These are phyloP conservation scores for Whitmania pigra DNA, from an alignment of 1,140 invertebrate genomes.

Conservation along the genomic window DNA sequence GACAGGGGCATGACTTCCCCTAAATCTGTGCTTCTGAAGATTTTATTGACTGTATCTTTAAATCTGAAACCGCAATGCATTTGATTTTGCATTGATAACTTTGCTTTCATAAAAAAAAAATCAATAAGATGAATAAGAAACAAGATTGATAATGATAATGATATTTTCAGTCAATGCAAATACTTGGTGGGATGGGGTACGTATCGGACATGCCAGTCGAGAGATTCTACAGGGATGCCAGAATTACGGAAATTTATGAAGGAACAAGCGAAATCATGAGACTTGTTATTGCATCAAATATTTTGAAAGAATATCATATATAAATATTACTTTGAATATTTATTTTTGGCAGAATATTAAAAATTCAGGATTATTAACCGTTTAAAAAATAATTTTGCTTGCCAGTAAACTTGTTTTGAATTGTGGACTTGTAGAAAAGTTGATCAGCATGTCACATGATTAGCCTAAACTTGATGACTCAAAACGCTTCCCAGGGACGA, in stretches of 20 bases:
- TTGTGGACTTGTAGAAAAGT: no score
- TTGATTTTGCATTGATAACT: background rate
- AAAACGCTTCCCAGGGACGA: no score
- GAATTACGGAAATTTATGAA: constrained; percentile 61
- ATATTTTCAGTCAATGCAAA: constrained; percentile 42
- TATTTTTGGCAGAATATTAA: no score
- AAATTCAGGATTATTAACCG: no score
- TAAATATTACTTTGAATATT: background rate
- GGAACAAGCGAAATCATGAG: constrained; percentile 86
- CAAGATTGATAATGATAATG: background rate
- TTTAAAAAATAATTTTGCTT: no score
- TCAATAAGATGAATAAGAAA: background rate
- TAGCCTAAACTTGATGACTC: no score
- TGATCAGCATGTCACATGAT: background rate
- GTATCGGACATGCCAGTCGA: constrained; percentile 88
- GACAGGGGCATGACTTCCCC: no score
- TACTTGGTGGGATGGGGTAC: constrained; percentile 73
- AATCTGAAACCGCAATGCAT: background rate
- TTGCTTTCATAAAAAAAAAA: background rate
- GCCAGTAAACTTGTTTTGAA: no score
- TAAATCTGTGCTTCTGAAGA: no score
- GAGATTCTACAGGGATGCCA: constrained; percentile 71
- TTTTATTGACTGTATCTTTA: no score
- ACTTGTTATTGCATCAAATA: constrained; percentile 75
- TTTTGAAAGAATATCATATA: constrained; percentile 64